A percentile compares a stretch with the other conserved stretches of the same genome.
Evolutionary conservation across 2,888 invertebrate species (phyloP).

Genomic region (Ceriagrion tenellum): DNA sequence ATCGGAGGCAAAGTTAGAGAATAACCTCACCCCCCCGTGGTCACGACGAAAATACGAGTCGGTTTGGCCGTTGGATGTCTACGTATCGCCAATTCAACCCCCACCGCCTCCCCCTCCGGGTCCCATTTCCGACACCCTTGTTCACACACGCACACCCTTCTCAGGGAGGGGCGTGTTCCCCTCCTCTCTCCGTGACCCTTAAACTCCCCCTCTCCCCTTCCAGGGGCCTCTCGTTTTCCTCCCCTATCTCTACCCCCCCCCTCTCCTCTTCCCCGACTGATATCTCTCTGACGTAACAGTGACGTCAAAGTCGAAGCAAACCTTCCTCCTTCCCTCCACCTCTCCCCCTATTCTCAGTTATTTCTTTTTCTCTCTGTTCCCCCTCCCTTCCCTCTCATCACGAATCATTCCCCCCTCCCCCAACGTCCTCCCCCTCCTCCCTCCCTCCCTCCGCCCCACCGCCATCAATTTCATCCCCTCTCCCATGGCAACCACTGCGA

Average conservation of each 20-base stretch:
- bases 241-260: background rate
- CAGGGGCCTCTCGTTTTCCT: no score
- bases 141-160: no score
- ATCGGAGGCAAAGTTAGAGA: no score
- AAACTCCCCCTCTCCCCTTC: background rate
- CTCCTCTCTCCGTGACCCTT: background rate
- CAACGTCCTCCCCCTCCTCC: background rate
- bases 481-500: no score
- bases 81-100: no score
- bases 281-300: constrained; percentile 8
- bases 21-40: no score
- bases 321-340: background rate
- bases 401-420: background rate
- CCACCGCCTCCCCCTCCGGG: no score
- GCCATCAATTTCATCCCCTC: no score
- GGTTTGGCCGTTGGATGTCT: no score
- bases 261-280: background rate
- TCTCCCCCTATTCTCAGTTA: background rate
- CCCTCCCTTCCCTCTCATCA: background rate
- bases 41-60: no score
- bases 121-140: no score
- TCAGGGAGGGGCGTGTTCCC: no score
- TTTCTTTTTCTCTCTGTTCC: background rate
- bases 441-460: background rate
- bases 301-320: constrained; percentile 34